These are phyloP conservation scores for Psophia crepitans DNA, from an alignment of 2,113 vertebrate genomes.

Conservation along the genomic window DNA sequence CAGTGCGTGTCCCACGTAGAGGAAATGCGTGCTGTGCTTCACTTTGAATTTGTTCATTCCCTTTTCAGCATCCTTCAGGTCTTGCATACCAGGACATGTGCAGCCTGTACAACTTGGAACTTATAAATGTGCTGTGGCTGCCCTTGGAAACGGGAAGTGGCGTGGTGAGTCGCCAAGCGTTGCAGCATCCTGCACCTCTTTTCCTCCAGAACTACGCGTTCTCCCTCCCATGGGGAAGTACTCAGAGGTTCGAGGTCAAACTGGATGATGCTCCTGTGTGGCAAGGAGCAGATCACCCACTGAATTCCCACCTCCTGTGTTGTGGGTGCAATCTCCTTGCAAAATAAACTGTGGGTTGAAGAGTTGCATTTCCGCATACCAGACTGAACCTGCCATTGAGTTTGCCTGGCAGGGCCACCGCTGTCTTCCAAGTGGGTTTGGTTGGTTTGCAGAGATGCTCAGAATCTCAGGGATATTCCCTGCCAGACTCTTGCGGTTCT, in stretches of 20 bases:
- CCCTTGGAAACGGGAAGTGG: neutral
- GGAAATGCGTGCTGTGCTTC: neutral
- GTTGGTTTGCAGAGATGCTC: neutral
- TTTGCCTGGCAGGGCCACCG: neutral
- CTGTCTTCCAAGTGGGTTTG: neutral
- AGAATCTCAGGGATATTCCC: neutral
- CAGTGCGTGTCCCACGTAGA: fast-evolving
- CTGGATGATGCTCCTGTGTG: fast-evolving
- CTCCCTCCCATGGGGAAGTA: neutral
- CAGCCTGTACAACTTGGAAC: neutral
- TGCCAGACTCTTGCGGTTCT: neutral
- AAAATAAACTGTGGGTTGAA: neutral
- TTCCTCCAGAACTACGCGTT: neutral
- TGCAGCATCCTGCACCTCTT: neutral
- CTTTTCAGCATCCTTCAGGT: neutral
- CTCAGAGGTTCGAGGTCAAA: neutral
- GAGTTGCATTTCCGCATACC: neutral
- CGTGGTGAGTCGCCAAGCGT: neutral
- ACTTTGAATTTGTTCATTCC: neutral
- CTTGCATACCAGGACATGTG: neutral
- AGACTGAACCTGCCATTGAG: neutral
- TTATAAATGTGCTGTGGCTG: neutral
- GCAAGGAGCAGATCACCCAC: neutral
- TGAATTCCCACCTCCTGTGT: neutral
- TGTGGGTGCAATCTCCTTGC: neutral